phyloP scores from a whole-genome alignment of 2,797 vertebrate species.

The Garrulus glandarius region DNA sequence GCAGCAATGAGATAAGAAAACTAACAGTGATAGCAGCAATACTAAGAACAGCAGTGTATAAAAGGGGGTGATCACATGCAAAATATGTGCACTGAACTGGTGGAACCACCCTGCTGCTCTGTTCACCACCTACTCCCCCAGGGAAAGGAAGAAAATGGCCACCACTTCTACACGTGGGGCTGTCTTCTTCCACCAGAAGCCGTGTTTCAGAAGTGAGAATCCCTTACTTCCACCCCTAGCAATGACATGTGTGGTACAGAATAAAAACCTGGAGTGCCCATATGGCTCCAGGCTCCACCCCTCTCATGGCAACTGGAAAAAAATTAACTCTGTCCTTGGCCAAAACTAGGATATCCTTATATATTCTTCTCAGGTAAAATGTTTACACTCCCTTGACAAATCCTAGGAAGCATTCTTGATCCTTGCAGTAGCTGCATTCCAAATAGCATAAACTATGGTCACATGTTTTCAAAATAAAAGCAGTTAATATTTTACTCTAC shows the following conservation, averaged over 20 bases:
- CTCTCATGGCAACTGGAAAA: fast-evolving
- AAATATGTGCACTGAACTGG: not conserved
- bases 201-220: fast-evolving
- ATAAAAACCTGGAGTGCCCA: not conserved
- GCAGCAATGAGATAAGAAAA: not conserved
- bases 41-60: not conserved
- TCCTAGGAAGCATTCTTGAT: not conserved
- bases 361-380: not conserved
- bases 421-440: not conserved
- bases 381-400: not conserved
- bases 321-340: not conserved
- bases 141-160: not conserved
- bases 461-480: not conserved
- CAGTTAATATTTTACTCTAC: not conserved
- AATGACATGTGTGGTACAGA: fast-evolving
- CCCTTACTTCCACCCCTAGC: not conserved
- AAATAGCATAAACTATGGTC: not conserved
- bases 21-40: not conserved
- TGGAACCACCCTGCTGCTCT: not conserved
- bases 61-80: not conserved
- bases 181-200: not conserved
- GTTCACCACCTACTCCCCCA: fast-evolving
- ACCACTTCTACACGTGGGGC: fast-evolving
- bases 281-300: not conserved
- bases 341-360: not conserved